Evolutionary conservation across 35 echinoderm and acorn worm genomes (phyloP), one percentile per base, ranked within the genome.

Genomic region (Lytechinus pictus): DNA sequence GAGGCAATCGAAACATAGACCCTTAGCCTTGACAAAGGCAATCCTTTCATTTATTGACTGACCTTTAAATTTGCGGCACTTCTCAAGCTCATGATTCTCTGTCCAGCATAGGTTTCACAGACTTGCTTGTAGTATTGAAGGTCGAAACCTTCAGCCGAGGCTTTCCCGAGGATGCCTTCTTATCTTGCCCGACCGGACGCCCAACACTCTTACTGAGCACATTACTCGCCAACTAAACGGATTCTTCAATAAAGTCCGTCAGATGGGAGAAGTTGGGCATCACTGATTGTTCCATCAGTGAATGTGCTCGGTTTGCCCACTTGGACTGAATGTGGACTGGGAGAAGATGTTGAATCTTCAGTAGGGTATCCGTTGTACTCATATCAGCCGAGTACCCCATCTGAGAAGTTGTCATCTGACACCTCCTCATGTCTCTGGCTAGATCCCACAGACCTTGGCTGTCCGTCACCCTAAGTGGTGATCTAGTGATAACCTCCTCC

Each of bases 1-100:
- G 21, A 97, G 54, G 55, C 94, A 97, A 54, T 97, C 95, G 86
- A 95, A 95, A 66, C 94, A 97, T 3, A 97, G 94, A 21, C 96
- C 94, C 53, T 95, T 95, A 10, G 91, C 54, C 89, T 93, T 91
- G 6, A 97, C 54, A 54, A 95, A 9, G 7, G 16, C 16, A 79
- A 95, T 86, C 57, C 54, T 95, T n/a, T 97, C 94, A 61, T 54
- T 54, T 27, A 93, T 6, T 86, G 86, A 28, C 54, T 95, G 92
- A 2, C 21, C 44, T 24, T 95, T 95, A 58, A 97, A 97, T 11
- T 33, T 57, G 7, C 91, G 19, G 54, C 96, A 95, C 44, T 97
- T 57, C 28, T 97, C 87, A 9, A 97, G 44, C 8, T 21, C 61
- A 71, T 92, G 96, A 19, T 54, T 90, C 55, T 27, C 89, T 8